These are phyloP conservation scores for Paedocypris micromegethes DNA, from an alignment of 2,797 vertebrate genomes.

Conservation along the genomic window DNA sequence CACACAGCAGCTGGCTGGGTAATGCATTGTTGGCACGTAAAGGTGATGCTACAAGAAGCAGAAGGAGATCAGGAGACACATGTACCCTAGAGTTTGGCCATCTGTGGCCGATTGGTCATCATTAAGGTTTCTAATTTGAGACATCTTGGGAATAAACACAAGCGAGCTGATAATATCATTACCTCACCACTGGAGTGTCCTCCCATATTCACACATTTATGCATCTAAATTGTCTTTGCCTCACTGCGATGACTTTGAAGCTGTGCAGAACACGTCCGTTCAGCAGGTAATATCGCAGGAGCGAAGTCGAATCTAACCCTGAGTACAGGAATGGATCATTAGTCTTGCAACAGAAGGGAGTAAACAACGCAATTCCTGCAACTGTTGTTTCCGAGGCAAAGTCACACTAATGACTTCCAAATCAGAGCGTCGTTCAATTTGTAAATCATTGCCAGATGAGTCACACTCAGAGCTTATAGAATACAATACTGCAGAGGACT, in stretches of 20 bases:
- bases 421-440: conserved; percentile 2
- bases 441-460: conserved; percentile 4
- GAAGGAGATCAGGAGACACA: conserved; percentile 62
- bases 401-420: conserved; percentile 18
- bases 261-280: conserved; percentile 22
- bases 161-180: conserved; percentile 74
- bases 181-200: conserved; percentile 62
- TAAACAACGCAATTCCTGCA: conserved; percentile 17
- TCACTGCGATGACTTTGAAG: conserved; percentile 67
- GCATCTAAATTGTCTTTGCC: conserved; percentile 75
- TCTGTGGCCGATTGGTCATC: conserved; percentile 75
- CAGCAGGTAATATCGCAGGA: conserved; percentile 28
- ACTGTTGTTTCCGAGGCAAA: conserved; percentile 11
- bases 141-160: conserved; percentile 74
- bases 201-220: conserved; percentile 78
- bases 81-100: conserved; percentile 72
- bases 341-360: conserved; percentile 26
- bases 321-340: conserved; percentile 11
- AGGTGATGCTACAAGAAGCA: conserved; percentile 58
- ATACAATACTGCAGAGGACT: too few species aligned
- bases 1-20: conserved; percentile 66
- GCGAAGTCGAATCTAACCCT: conserved; percentile 22
- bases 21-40: conserved; percentile 59
- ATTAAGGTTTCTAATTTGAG: conserved; percentile 79
- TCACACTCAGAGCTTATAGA: not conserved